Conservation (phyloP, 53 echinoderm and acorn worm genomes). For the Stichopus horrens region DNA sequence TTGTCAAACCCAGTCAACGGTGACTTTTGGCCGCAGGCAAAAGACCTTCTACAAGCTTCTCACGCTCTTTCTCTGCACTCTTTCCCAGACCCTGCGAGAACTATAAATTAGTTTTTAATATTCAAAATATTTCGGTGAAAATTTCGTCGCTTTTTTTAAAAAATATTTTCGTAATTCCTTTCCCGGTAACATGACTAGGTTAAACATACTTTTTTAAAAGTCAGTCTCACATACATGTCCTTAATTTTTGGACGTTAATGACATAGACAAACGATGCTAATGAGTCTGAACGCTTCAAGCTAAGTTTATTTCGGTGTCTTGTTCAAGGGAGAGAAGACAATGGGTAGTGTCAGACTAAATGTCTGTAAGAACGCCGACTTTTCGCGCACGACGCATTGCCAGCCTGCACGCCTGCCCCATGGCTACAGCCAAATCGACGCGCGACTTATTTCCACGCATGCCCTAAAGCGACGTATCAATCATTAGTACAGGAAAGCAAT, state of each 20-base stretch:
- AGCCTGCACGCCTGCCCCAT: not conserved
- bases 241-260: too few species aligned
- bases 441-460: not conserved
- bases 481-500: not conserved
- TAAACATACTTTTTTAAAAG: too few species aligned
- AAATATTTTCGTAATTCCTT: not conserved
- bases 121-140: not conserved
- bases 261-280: too few species aligned
- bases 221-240: too few species aligned
- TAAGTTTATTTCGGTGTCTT: too few species aligned
- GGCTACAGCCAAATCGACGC: slow-evolving; percentile 14
- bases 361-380: not conserved
- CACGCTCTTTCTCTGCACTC: slow-evolving; percentile 14
- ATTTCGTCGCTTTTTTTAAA: not conserved
- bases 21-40: slow-evolving; percentile 22
- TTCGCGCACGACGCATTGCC: not conserved
- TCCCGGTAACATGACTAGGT: too few species aligned
- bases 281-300: too few species aligned
- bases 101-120: not conserved
- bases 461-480: not conserved
- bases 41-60: slow-evolving; percentile 24
- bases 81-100: not conserved
- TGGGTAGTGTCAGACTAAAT: too few species aligned
- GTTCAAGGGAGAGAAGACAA: too few species aligned
- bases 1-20: slow-evolving; percentile 31